Conservation (phyloP, 2,113 vertebrate genomes). For the Epinephelus moara region DNA sequence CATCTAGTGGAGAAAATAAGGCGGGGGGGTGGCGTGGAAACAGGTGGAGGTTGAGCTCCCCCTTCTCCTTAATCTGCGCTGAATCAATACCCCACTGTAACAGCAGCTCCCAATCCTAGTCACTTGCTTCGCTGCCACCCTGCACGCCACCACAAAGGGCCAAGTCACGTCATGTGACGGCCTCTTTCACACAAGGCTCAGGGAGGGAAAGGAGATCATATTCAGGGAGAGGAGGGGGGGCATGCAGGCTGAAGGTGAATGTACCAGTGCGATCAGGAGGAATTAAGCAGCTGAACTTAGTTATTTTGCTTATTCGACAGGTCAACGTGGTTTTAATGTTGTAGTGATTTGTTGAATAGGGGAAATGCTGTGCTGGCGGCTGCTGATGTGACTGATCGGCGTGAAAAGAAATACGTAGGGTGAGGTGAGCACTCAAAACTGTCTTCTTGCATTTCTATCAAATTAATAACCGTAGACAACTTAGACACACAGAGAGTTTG, state of each 20-base stretch:
- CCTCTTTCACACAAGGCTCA: conserved; percentile 69
- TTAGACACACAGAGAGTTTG: background rate
- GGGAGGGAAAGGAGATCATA: conserved; percentile 63
- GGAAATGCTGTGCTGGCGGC: background rate
- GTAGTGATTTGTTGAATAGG: background rate
- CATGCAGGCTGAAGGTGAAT: conserved; percentile 64
- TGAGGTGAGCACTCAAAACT: background rate
- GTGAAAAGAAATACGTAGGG: background rate
- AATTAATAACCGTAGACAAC: background rate
- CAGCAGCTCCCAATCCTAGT: conserved; percentile 66
- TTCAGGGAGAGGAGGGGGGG: conserved; percentile 22
- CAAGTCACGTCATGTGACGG: conserved; percentile 78
- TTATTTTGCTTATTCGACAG: conserved; percentile 33
- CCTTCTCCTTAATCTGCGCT: conserved; percentile 55
- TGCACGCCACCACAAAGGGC: conserved; percentile 65
- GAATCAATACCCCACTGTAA: conserved; percentile 81
- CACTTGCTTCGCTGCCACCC: conserved; percentile 64
- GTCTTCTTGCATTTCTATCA: background rate
- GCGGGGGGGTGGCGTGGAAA: background rate
- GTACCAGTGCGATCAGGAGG: conserved; percentile 31
- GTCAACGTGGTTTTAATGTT: background rate
- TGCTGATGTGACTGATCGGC: background rate
- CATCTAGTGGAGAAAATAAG: background rate
- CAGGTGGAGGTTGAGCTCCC: conserved; percentile 31
- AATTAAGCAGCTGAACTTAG: conserved; percentile 30